A percentile compares a stretch with the other conserved stretches of the same genome.
phyloP scores from a whole-genome alignment of 2,888 invertebrate genomes.

The Oconnorella tubifera region DNA sequence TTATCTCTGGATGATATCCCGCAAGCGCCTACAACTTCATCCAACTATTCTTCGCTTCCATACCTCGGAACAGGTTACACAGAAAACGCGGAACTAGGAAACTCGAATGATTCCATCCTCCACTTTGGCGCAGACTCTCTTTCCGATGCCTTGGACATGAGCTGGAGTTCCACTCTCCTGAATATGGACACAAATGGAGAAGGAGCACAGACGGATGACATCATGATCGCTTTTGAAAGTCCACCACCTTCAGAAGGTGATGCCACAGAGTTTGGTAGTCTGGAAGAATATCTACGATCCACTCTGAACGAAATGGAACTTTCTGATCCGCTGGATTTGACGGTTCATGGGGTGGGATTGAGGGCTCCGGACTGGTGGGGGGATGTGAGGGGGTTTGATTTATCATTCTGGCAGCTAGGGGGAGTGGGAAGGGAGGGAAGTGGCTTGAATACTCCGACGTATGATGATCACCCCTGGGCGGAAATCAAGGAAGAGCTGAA shows the following conservation, averaged over 20 bases:
- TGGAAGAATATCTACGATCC: slow-evolving; percentile 48
- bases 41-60: no score
- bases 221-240: slow-evolving; percentile 48
- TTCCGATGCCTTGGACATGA: slow-evolving; percentile 42
- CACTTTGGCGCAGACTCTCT: slow-evolving; percentile 3
- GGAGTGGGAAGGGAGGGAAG: no score
- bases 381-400: no score
- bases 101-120: background rate
- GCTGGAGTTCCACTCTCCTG: slow-evolving; percentile 49
- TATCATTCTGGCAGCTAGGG: no score
- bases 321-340: slow-evolving; percentile 47
- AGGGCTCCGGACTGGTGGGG: slow-evolving; percentile 55
- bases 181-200: slow-evolving; percentile 52
- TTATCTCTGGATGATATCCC: background rate
- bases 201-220: slow-evolving; percentile 49
- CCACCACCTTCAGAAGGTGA: slow-evolving; percentile 50
- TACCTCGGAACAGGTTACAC: background rate
- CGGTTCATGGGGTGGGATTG: slow-evolving; percentile 51
- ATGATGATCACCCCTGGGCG: slow-evolving; percentile 45
- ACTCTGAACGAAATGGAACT: background rate
- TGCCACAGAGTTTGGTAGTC: slow-evolving; percentile 47
- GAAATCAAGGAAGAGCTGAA: slow-evolving; percentile 34
- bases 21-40: no score
- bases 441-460: slow-evolving; percentile 27
- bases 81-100: no score